Evolutionary conservation across 2,797 vertebrate genomes (phyloP), one percentile per base, ranked within the genome.

Genomic region (Tinamus major): DNA sequence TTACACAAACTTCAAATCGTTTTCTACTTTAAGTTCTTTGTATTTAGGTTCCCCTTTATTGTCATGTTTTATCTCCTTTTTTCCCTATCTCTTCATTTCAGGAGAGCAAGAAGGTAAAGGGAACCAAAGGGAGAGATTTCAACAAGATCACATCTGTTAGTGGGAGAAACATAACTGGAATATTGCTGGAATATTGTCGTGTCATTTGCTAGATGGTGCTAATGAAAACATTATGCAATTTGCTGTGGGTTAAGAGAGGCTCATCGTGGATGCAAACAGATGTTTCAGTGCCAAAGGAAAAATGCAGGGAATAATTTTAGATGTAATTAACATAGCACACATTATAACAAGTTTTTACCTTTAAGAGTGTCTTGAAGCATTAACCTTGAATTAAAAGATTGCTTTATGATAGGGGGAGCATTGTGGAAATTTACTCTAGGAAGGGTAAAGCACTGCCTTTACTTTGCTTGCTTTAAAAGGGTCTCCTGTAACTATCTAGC

Each of bases 241-340:
- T 94, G 90, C 93, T 92, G 56, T 91, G 55, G 93, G 94, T 92
- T 94, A 56, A 69, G 94, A 94, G 35, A 96, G 51, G 55, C 84
- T 88, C 13, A 17, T 94, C 96, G 79, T 79, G 96, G 95, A 96
- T 83, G 81, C 65, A 89, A 97, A 95, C 97, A 97, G 97, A 97
- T 97, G 97, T 97, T 97, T 97, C 95, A 96, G 84, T 92, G 85
- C 93, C 91, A 85, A 96, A 86, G 61, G 59, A 80, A 94, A 95
- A 94, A 89, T 67, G 48, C 71, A 92, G 92, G 94, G 91, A 96
- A 93, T 97, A 92, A 97, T 97, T 98, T 97, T 92, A 97, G 92
- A 89, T 96, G 83, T 97, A 97, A 97, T 97, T 97, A 97, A 94
- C 31, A 4, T 26, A 94, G 55, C 68, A 95, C 79, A 94, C 91